Base-by-base conservation (phyloP, 2,888 invertebrate species). In the Theretra japonica region DNA sequence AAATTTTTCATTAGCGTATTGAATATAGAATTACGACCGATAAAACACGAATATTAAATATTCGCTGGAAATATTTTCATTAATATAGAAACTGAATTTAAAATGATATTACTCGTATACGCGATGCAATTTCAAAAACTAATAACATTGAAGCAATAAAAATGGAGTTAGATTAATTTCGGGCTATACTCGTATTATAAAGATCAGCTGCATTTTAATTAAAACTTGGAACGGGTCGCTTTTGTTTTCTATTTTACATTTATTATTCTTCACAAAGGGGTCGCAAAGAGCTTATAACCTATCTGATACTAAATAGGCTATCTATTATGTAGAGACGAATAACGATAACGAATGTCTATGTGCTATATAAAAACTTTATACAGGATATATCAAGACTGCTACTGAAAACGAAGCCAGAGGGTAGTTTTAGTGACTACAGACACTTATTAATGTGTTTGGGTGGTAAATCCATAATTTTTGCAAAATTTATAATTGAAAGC, bases 121-220 rank as follows among this genome's bases (percentile, higher is more conserved):
- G 41, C 11, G 41, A 11, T 41, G 23, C 62, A 48, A 65, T 65
- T 65, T 48, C 23, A 23, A 65, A 23, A 65, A 65, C 65, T 65
- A 65, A 65, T 48, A 62, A 62, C 62, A 4, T 59, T 21, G 41
- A 41, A 33, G 41, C 23, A 48, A 65, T 65, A 65, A 65, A 65
- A 17, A 65, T 65, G 17, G 8, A 58, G n/a, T 62, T 41, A 41
- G 48, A 65, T 48, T 48, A 65, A 65, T 65, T 62, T 65, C 1
- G 17, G 15, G 17, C 41, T 15, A 41, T 65, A n/a, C n/a, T n/a
- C n/a, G n/a, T n/a, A 15, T 23, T 48, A 41, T 21, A 30, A 17
- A 62, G 21, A 33, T 33, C 23, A 62, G 48, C 48, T 21, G 23
- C 8, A n/a, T 48, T 65, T 65, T 65, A 65, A 65, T 48, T 48